Base-by-base conservation (phyloP, 37 sponge, comb jelly and placozoan genomes). In the Halisarca cf. caerulea region DNA sequence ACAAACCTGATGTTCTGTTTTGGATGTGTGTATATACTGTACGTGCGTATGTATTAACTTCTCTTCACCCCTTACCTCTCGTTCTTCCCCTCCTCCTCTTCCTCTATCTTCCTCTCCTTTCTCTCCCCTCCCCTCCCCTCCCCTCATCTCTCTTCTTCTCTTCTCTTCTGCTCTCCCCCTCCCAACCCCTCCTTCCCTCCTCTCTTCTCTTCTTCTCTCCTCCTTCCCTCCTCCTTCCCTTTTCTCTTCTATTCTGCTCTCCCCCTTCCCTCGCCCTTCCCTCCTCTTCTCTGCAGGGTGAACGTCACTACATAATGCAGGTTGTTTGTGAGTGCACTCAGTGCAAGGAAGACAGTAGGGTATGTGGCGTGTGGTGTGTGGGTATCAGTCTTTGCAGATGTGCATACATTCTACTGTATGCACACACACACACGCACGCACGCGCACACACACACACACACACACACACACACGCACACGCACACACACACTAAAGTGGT, bases 281-380 rank as follows among this genome's bases (percentile, higher is more conserved):
- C 78, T 7, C 47, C 41, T 34, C 55, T 55, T 59, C 34, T 70
- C 17, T 44, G 5, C 59, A 97, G 98, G 66, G 79, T 18, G 99
- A 99, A 81, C 73, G 99, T 17, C 93, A 99, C 79, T 95, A 85
- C 84, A 99, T 99, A 37, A 99, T 99, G 99, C 97, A 97, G 89
- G 97, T 95, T 59, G 88, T 95, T 51, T 95, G 95, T 83, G 95
- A 95, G 78, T 92, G 90, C 37, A 95, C 95, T 0, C 95, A 95
- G 71, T 89, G 92, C 44, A 59, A 70, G 38, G 80, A 60, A 20
- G 78, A 74, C 2, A 20, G 15, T 6, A 36, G 24, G 77, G 77
- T 74, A 2, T 40, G 77, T 17, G 17, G 17, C 57, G 17, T 17
- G n/a, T n/a, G n/a, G n/a, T n/a, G n/a, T 47, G 51, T 47, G 51